Percentiles rank a stretch among this genome's conserved stretches.
phyloP scores from a whole-genome alignment of 2,888 invertebrate species.

The Neoascia interrupta region DNA sequence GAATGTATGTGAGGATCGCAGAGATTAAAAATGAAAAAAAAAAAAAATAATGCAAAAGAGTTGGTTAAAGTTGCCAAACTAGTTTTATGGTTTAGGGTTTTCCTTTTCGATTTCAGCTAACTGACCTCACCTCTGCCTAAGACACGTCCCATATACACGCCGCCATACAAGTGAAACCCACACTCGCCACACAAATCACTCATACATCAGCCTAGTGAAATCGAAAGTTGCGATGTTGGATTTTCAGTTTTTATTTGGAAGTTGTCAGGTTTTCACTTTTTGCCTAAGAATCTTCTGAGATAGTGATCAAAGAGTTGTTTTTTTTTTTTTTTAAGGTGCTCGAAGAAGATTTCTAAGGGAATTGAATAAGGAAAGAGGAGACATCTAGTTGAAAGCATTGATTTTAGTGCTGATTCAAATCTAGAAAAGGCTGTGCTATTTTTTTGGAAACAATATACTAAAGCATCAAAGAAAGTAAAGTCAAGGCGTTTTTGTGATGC shows the following conservation, averaged over 20 bases:
- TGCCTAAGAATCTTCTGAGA: no score
- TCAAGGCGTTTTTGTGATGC: no score
- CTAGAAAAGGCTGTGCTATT: no score
- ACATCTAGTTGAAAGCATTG: no score
- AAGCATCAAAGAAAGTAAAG: no score
- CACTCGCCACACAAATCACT: conserved; percentile 23
- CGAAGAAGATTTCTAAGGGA: no score
- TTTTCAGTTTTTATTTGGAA: neutral
- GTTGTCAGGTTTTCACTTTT: no score
- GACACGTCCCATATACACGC: conserved; percentile 32
- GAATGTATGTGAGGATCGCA: conserved; percentile 10
- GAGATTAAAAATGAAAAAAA: neutral
- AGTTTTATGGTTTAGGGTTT: conserved; percentile 43
- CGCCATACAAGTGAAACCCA: conserved; percentile 37
- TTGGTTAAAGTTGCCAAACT: conserved; percentile 22
- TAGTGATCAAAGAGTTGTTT: no score
- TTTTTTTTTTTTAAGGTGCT: no score
- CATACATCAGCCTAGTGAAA: conserved; percentile 52
- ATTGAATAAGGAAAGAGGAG: no score
- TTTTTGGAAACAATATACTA: no score
- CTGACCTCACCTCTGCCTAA: conserved; percentile 24
- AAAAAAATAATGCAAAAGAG: neutral
- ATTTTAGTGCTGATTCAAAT: no score
- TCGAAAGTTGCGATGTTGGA: conserved; percentile 43
- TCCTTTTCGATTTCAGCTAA: conserved; percentile 20